phyloP scores from a whole-genome alignment of 2,797 vertebrate genomes.

The Tolypeutes matacus region DNA sequence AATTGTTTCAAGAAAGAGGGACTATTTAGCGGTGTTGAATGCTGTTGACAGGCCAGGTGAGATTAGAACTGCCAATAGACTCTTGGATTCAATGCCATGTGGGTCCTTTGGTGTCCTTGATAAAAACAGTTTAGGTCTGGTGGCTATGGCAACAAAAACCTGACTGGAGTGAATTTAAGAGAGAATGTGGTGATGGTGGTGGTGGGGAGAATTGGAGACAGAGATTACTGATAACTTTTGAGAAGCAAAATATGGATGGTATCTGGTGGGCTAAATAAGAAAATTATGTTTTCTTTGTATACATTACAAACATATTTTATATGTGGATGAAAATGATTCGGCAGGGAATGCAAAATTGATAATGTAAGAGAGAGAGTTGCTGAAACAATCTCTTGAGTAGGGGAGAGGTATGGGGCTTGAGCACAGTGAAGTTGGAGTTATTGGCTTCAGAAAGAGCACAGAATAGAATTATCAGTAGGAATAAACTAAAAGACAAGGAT shows the following conservation, averaged over 20 bases:
- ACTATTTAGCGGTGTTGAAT: too few species aligned
- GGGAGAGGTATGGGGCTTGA: not conserved
- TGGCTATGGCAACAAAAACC: not conserved
- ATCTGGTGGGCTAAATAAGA: too few species aligned
- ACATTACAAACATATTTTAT: accelerated
- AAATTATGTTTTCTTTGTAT: not conserved
- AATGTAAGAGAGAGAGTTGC: accelerated
- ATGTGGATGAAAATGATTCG: accelerated
- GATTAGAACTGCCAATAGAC: accelerated
- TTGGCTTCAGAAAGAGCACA: not conserved
- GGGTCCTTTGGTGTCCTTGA: not conserved
- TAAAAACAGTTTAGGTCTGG: not conserved
- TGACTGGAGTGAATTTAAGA: not conserved
- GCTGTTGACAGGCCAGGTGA: too few species aligned
- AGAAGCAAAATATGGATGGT: not conserved
- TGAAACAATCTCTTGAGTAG: accelerated
- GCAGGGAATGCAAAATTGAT: not conserved
- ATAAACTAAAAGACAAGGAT: accelerated
- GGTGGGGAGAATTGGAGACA: too few species aligned
- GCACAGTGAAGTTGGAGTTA: too few species aligned
- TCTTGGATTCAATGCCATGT: not conserved
- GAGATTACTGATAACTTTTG: too few species aligned
- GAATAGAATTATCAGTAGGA: too few species aligned
- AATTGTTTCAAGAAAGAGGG: not conserved
- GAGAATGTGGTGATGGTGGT: too few species aligned